These are phyloP conservation scores for Cataglyphis albicans DNA, from an alignment of 2,888 invertebrate species.

Conservation along the genomic window DNA sequence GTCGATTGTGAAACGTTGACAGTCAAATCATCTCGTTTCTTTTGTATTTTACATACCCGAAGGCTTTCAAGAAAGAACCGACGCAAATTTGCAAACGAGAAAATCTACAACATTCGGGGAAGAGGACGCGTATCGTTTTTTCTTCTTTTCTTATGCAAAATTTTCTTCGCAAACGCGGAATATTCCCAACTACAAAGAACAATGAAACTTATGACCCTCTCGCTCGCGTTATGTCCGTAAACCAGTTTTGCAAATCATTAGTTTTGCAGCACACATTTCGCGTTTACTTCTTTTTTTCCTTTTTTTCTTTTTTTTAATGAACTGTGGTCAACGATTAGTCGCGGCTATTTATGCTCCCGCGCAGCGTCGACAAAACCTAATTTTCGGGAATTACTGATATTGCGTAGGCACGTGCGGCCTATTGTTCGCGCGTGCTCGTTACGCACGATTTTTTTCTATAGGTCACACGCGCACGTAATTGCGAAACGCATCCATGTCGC, in stretches of 20 bases:
- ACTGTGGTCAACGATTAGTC: slow-evolving; percentile 58
- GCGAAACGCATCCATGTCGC: slow-evolving; percentile 15
- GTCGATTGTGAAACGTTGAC: neutral
- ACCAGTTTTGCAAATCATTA: slow-evolving; percentile 78
- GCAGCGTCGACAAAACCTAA: slow-evolving; percentile 51
- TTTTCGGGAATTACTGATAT: slow-evolving; percentile 67
- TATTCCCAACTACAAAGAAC: slow-evolving; percentile 57
- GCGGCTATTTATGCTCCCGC: slow-evolving; percentile 35
- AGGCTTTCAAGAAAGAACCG: slow-evolving; percentile 2
- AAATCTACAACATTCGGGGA: slow-evolving; percentile 22
- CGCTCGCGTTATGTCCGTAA: slow-evolving; percentile 66
- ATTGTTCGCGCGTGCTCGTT: slow-evolving; percentile 63
- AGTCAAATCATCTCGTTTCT: neutral
- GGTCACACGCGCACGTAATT: slow-evolving; percentile 44
- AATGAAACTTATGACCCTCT: slow-evolving; percentile 56
- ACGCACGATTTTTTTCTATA: slow-evolving; percentile 25
- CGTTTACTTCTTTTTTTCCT: neutral
- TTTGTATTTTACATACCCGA: neutral
- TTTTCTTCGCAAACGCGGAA: slow-evolving; percentile 53
- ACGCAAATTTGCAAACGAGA: slow-evolving; percentile 16
- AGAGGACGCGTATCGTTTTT: neutral
- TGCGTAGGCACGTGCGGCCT: slow-evolving; percentile 69
- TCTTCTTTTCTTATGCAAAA: slow-evolving; percentile 77
- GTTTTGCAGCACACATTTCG: slow-evolving; percentile 50
- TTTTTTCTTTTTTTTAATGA: slow-evolving; percentile 8